Evolutionary conservation across 2,888 invertebrate species (phyloP).

Genomic region (Drosophila kambysellisi): DNA sequence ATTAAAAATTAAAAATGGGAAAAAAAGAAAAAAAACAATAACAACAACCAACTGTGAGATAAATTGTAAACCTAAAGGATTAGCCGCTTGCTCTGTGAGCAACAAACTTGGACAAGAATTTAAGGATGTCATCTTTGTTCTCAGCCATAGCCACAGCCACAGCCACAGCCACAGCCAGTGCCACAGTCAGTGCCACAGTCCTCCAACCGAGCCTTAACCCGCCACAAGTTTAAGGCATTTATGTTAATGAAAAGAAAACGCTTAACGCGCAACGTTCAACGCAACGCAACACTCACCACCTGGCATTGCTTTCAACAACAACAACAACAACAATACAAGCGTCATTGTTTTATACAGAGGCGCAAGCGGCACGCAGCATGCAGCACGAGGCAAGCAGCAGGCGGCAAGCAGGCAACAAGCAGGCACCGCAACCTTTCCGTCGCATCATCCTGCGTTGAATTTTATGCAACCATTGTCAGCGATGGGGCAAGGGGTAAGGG

Average conservation of each 20-base stretch:
- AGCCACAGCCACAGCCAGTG: not conserved
- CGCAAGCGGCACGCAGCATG: not conserved
- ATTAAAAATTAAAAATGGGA: not conserved
- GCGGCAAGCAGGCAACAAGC: slow-evolving; percentile 13
- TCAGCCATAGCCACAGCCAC: not conserved
- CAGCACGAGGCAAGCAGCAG: not conserved
- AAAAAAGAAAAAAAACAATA: not conserved
- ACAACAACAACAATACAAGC: slow-evolving; percentile 12
- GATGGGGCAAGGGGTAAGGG: not conserved
- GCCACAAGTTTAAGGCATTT: slow-evolving; percentile 60
- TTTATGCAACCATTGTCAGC: slow-evolving; percentile 50
- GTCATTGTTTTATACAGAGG: slow-evolving; percentile 61
- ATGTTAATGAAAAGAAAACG: slow-evolving; percentile 74
- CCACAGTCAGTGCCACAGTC: not conserved
- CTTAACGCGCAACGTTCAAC: slow-evolving; percentile 51
- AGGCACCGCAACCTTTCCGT: slow-evolving; percentile 44
- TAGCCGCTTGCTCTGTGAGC: slow-evolving; percentile 25
- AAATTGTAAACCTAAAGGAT: slow-evolving; percentile 28
- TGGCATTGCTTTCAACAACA: slow-evolving; percentile 19
- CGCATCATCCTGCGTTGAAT: slow-evolving; percentile 50
- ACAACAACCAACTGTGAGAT: slow-evolving; percentile 12
- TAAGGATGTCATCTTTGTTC: slow-evolving; percentile 22
- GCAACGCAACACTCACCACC: slow-evolving; percentile 27
- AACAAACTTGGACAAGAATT: slow-evolving; percentile 29
- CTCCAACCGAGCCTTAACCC: slow-evolving; percentile 4